Conservation (phyloP, 2,797 vertebrate genomes). For the Argya squamiceps region DNA sequence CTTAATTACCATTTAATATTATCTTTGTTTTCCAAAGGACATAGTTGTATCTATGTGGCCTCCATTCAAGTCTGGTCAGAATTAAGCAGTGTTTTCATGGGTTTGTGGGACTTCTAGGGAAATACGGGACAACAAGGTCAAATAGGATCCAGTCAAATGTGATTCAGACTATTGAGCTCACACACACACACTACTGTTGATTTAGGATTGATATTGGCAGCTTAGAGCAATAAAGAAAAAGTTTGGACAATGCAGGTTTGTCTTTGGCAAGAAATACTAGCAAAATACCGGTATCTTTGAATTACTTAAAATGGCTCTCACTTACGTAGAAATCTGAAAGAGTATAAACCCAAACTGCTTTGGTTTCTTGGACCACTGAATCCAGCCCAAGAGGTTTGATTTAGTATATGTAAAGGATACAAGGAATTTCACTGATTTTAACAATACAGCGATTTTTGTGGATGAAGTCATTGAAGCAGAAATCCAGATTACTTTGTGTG, state of each 20-base stretch:
- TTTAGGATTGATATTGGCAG: not conserved
- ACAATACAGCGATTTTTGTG: not conserved
- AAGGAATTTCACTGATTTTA: not conserved
- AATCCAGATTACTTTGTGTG: not conserved
- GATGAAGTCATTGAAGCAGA: not conserved
- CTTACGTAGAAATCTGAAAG: not conserved
- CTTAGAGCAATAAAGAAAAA: not conserved
- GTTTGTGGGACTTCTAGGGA: not conserved
- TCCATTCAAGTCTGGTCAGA: not conserved
- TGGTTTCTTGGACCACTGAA: not conserved
- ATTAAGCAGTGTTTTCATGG: not conserved
- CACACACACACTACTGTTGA: not conserved
- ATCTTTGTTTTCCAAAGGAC: not conserved
- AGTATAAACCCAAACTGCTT: not conserved
- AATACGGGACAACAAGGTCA: not conserved
- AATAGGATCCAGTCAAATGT: not conserved
- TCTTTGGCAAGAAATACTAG: not conserved
- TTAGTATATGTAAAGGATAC: not conserved
- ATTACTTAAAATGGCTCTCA: not conserved
- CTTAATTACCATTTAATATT: not conserved
- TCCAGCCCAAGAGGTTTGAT: not conserved
- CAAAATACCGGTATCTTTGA: not conserved
- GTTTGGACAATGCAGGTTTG: not conserved
- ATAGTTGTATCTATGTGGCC: not conserved
- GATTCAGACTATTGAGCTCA: not conserved